phyloP scores from a whole-genome alignment of 2,113 vertebrate species.

The Puffinus mauretanicus region DNA sequence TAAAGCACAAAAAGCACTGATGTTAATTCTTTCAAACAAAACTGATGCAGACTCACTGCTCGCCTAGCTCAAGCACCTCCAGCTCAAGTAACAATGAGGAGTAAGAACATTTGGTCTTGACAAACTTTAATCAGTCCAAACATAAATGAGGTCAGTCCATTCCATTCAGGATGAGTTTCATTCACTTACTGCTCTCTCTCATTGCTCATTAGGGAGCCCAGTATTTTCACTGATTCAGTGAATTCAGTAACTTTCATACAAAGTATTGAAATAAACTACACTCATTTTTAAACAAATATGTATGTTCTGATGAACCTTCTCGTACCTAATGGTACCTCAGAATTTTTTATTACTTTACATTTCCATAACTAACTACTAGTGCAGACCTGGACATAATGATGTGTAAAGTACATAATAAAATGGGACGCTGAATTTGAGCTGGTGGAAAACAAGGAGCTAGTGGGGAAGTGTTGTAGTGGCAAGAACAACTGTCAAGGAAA shows the following conservation, averaged over 20 bases:
- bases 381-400: background rate
- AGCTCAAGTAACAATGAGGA: background rate
- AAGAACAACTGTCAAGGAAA: background rate
- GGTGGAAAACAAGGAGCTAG: background rate
- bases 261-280: background rate
- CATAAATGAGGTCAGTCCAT: background rate
- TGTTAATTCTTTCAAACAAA: background rate
- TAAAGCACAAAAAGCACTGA: background rate
- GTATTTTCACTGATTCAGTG: background rate
- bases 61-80: background rate
- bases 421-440: background rate
- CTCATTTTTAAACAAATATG: background rate
- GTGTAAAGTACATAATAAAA: background rate
- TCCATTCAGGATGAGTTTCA: background rate
- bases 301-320: background rate
- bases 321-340: background rate
- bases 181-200: background rate
- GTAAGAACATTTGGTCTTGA: background rate
- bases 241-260: background rate
- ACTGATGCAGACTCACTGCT: too few species aligned
- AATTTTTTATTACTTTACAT: background rate
- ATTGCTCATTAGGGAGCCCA: background rate
- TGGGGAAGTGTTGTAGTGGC: background rate
- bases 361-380: background rate
- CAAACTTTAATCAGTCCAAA: background rate